Conservation (phyloP, 2,797 vertebrate genomes). For the Harpagifer antarcticus region DNA sequence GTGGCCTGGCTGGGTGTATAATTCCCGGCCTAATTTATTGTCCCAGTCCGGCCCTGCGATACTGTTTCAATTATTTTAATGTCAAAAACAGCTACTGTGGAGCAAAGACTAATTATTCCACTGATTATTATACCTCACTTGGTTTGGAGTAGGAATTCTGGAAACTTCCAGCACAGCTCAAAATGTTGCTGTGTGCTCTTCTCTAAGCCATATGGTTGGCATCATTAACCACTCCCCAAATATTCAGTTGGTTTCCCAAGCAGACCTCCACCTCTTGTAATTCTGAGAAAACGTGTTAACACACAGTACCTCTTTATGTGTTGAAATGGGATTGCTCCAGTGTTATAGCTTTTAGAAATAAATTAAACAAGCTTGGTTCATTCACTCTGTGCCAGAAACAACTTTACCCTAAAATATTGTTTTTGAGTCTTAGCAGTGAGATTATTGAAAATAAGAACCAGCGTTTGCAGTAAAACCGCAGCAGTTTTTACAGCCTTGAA, state of each 20-base stretch:
- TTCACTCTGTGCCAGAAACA: slow-evolving; percentile 38
- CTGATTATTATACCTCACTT: slow-evolving; percentile 43
- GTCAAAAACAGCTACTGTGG: neutral
- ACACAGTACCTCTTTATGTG: slow-evolving; percentile 58
- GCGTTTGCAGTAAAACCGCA: slow-evolving; percentile 8
- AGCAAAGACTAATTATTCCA: slow-evolving; percentile 4
- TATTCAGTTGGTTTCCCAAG: slow-evolving; percentile 63
- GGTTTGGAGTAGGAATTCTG: slow-evolving; percentile 53
- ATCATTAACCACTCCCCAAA: slow-evolving; percentile 71
- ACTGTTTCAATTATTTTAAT: slow-evolving; percentile 20
- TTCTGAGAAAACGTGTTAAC: slow-evolving; percentile 66
- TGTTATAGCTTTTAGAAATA: slow-evolving; percentile 40
- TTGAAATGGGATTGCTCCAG: slow-evolving; percentile 52
- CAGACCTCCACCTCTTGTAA: slow-evolving; percentile 65
- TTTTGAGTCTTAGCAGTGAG: slow-evolving; percentile 25
- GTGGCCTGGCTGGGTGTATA: too few species aligned
- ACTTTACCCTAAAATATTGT: slow-evolving; percentile 38
- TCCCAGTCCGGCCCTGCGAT: neutral
- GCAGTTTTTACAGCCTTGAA: slow-evolving; percentile 3
- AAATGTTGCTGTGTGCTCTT: slow-evolving; percentile 51
- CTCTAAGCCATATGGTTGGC: slow-evolving; percentile 68
- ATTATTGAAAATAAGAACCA: slow-evolving; percentile 42
- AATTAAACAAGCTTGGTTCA: slow-evolving; percentile 41
- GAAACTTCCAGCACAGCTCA: slow-evolving; percentile 60
- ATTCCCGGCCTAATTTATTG: too few species aligned